phyloP scores from a whole-genome alignment of 2,888 invertebrate species.

The Acrocyrtus sp. region DNA sequence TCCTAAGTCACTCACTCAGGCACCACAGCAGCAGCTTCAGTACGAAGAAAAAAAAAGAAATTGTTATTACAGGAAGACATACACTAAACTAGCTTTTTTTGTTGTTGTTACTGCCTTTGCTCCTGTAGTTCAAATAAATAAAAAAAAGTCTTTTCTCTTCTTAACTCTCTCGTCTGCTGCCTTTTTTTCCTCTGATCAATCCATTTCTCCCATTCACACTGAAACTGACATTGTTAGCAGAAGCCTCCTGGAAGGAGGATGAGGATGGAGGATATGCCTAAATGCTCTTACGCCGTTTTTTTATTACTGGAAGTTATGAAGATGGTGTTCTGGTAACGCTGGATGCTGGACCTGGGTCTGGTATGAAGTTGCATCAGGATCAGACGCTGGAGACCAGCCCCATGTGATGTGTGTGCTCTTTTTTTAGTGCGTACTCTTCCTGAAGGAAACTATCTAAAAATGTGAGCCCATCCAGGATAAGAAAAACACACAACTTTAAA shows the following conservation, averaged over 20 bases:
- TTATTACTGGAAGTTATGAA: slow-evolving; percentile 20
- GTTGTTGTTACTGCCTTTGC: background rate
- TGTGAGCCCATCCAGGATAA: too few relatives aligned
- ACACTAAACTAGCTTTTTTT: slow-evolving; percentile 23
- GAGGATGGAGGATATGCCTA: background rate
- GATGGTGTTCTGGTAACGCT: background rate
- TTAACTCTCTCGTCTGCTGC: background rate
- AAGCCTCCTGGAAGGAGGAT: slow-evolving; percentile 17
- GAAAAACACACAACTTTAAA: slow-evolving; percentile 18
- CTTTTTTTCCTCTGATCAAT: background rate
- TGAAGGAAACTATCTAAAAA: background rate
- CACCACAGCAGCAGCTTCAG: background rate
- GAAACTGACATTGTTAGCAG: background rate
- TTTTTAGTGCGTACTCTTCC: background rate
- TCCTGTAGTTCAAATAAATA: slow-evolving; percentile 35
- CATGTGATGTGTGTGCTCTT: too few relatives aligned
- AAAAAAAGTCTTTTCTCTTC: slow-evolving; percentile 12
- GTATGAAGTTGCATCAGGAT: background rate
- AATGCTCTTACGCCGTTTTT: background rate
- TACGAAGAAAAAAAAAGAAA: slow-evolving; percentile 8
- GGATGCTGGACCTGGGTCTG: background rate
- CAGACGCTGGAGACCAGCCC: too few relatives aligned
- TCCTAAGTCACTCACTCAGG: background rate
- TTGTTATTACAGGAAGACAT: slow-evolving; percentile 37
- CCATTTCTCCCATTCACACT: background rate